Base-by-base conservation (phyloP, 2,888 invertebrate species). In the Zele albiditarsus region DNA sequence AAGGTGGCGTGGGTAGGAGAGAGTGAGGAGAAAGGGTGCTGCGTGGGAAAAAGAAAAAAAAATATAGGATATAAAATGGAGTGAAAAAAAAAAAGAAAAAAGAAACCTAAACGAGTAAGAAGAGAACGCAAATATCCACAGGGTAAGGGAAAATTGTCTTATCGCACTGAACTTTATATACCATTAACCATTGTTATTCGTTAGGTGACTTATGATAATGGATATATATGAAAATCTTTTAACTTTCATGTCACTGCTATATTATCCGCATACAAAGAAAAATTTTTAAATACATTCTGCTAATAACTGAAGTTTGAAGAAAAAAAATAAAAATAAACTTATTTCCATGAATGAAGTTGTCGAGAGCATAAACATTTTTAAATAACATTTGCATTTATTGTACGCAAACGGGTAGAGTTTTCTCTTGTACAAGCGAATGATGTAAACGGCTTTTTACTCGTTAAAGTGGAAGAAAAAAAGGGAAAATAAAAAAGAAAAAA, bases 61-160 rank as follows among this genome's bases (percentile, higher is more conserved):
- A 42, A 63, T 16, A 63, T 20, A 38, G 20, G 38, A 38, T 38
- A 14, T 12, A 28, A 62, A 71, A 28, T n/a, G 20, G 69, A 33
- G 62, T 20, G 16, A 1, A n/a, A 31, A 57, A 57, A 23, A 33
- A 57, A 4, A 33, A 33, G 10, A 20, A 31, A n/a, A 57, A 6
- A 14, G 12, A 23, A 58, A 31, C 20, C 25, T n/a, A 53, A 28
- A 49, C 33, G 23, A 33, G 25, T n/a, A 28, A 27, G 27, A 10
- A 12, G 10, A 33, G 58, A 23, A 25, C 27, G n/a, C 69, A 74
- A 69, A 58, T 46, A 62, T 73, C 67, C 27, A 60, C 8, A 53
- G 53, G 10, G 10, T 38, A 20, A 46, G 8, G 27, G 68, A 68
- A 73, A 73, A 68, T 73, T 67, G 60, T 73, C 73, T 73, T 73